A percentile compares a stretch with the other conserved stretches of the same genome.
Evolutionary conservation across 2,113 vertebrate species (phyloP).

Genomic region (Pedetes capensis): DNA sequence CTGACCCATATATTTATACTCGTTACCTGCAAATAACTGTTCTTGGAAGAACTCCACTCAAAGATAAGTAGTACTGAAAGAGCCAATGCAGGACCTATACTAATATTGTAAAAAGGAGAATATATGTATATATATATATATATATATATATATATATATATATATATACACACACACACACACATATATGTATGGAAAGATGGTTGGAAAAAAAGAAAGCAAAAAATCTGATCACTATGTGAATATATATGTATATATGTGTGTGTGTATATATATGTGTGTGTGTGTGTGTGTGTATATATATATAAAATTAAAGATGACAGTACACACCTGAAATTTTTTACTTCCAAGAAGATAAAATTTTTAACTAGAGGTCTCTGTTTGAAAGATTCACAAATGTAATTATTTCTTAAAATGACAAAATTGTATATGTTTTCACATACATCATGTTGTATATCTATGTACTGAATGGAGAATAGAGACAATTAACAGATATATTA

Average conservation of each 20-base stretch:
- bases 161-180: no score
- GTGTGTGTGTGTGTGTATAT: no score
- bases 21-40: not conserved
- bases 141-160: no score
- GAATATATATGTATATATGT: no score
- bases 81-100: not conserved
- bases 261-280: no score
- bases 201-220: no score
- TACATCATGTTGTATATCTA: not conserved
- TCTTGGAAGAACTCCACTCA: not conserved
- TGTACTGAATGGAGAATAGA: no score
- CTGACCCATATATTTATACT: not conserved
- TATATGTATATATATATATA: no score
- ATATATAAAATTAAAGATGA: not conserved
- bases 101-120: no score
- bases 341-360: not conserved
- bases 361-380: not conserved
- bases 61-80: not conserved
- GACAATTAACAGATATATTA: no score
- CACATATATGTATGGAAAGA: no score
- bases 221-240: no score
- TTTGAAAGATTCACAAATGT: not conserved
- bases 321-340: not conserved
- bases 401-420: not conserved
- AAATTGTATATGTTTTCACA: not conserved